Conservation (phyloP, 2,113 vertebrate genomes). For the Larimichthys crocea region DNA sequence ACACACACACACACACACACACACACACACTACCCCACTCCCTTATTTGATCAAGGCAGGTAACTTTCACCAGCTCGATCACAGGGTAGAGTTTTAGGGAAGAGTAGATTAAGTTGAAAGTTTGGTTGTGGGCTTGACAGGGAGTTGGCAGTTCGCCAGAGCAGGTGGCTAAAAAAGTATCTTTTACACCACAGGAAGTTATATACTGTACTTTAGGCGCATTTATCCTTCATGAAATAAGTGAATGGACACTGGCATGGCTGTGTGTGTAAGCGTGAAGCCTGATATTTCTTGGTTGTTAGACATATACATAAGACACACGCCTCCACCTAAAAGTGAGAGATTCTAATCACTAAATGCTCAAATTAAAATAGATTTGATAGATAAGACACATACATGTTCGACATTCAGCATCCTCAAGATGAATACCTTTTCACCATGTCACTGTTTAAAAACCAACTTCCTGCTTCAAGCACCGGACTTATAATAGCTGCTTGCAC, state of each 20-base stretch:
- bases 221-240: neutral
- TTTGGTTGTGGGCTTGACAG: constrained; percentile 61
- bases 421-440: too few species aligned
- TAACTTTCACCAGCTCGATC: constrained; percentile 56
- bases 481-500: neutral
- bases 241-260: neutral
- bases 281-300: neutral
- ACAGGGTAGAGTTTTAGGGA: constrained; percentile 29
- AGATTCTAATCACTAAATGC: neutral
- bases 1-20: constrained; percentile 32
- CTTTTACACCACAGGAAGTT: constrained; percentile 6
- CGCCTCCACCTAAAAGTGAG: neutral
- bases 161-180: constrained; percentile 13
- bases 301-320: neutral
- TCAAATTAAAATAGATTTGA: neutral
- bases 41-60: constrained; percentile 60
- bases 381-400: too few species aligned
- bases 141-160: constrained; percentile 49
- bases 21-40: constrained; percentile 24
- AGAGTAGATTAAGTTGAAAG: constrained; percentile 62
- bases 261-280: neutral
- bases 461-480: neutral
- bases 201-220: neutral
- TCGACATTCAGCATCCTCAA: too few species aligned
- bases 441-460: neutral